Conservation (phyloP, 2,797 vertebrate species). For the Artibeus lituratus region DNA sequence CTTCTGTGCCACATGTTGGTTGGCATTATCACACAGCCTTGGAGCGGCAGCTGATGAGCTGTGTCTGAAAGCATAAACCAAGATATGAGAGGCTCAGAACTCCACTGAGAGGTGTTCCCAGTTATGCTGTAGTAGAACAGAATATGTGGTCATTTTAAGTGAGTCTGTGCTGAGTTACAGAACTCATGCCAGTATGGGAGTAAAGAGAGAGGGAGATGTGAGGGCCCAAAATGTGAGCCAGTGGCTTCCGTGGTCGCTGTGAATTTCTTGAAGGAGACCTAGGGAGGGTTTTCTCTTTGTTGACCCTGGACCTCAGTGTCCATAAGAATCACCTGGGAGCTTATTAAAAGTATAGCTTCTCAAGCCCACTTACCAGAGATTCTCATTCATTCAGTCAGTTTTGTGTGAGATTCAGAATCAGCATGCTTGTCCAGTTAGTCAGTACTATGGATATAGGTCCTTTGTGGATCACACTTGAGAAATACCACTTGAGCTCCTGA, state of each 20-base stretch:
- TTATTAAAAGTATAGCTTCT: neutral
- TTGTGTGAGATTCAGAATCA: neutral
- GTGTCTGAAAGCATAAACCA: neutral
- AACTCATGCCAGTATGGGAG: neutral
- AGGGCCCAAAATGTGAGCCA: neutral
- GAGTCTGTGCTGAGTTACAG: neutral
- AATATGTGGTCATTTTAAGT: neutral
- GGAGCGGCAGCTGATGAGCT: conserved; percentile 29
- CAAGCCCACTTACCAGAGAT: neutral
- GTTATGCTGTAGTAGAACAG: neutral
- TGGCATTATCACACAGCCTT: neutral
- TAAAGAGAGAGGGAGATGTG: neutral
- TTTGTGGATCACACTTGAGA: neutral
- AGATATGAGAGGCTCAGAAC: neutral
- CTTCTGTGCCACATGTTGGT: conserved; percentile 22
- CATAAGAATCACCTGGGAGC: neutral
- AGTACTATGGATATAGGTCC: neutral
- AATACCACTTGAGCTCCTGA: neutral
- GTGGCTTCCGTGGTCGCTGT: neutral
- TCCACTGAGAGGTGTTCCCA: neutral
- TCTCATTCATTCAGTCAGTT: neutral
- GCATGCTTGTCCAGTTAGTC: neutral
- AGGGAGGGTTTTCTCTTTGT: neutral
- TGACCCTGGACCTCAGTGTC: neutral
- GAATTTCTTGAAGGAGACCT: neutral